Evolutionary conservation across 2,888 invertebrate genomes (phyloP), one percentile per base, ranked within the genome.

Genomic region (Ormyrus pomaceus): DNA sequence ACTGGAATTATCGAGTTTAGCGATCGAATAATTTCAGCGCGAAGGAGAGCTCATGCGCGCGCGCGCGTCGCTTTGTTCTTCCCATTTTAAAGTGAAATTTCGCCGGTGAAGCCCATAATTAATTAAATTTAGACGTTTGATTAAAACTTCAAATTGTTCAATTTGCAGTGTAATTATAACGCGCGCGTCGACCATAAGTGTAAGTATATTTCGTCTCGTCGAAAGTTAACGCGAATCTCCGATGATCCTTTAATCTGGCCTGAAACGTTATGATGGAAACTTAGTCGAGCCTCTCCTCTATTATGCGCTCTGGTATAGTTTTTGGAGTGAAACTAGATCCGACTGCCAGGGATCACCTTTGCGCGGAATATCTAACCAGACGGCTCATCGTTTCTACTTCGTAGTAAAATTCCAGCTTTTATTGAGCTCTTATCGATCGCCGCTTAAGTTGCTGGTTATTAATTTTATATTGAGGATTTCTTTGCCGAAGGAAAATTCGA

Each of bases 271-370:
- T 51, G 71, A 66, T 11, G 46, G 59, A 55, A 71, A 76, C 75
- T 80, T 71, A 66, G 66, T 61, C 59, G 48, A 19, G 34, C 45
- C 45, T 71, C 34, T n/a, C 10, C 46, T 59, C 55, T 45, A 13
- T 50, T 50, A 5, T 46, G 5, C 51, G 19, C 11, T 48, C 34
- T 48, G 11, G 1, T 19, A 19, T 61, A 78, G 72, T 65, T 72
- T 77, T 72, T 61, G 65, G 59, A 61, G 61, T 72, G 77, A 78
- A 78, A 72, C 78, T 72, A 61, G 61, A 77, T 56, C 56, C 77
- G 50, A 48, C 48, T 56, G 51, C 64, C 64, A 70, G 64, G 56
- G 79, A 79, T 79, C 69, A 46, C 69, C 62, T 74, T 51, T 69
- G 69, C 74, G 79, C 69, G 69, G 58, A 79, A 79, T 62, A 11